Base-by-base conservation (phyloP, 2,113 vertebrate species). In the Gnathonemus longibarbis region DNA sequence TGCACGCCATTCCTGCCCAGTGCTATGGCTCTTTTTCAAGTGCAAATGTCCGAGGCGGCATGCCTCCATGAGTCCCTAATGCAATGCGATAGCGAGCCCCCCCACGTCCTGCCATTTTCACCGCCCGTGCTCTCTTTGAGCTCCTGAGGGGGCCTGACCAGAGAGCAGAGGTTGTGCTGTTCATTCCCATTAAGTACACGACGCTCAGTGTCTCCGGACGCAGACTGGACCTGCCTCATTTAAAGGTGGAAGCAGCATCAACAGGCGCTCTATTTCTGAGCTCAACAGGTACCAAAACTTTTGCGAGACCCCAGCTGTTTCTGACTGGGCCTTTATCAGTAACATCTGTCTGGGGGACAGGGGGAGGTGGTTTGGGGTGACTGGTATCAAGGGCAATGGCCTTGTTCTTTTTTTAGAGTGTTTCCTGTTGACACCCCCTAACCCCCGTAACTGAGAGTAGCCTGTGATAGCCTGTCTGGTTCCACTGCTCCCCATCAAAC, bases 181-280 rank as follows among this genome's bases (percentile, higher is more conserved):
- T 89, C 91, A 90, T 85, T 35, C 89, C 90, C 84, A 85, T 49
- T 49, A 48, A 21, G 19, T 49, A 45, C 48, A 27, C 45, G 5
- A 50, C 5, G 11, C 84, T 21, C 84, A 50, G 84, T 11, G 46
- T 50, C 48, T 86, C 89, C 50, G n/a, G 90, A 19, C 89, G 10
- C 10, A 90, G 88, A 91, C 92, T 92, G 94, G 94, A 95, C 94
- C 87, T 93, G 91, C 95, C 94, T 96, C 94, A 95, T 96, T 95
- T 94, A 93, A 89, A 91, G 91, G 90, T 45, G 86, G 92, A 93
- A 94, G 92, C 88, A 88, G 77, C 93, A 48, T 91, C 94, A 45
- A 91, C 87, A 62, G 94, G 94, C 88, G 9, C 52, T 91, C 93
- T 87, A 84, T 89, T 90, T 90, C 84, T 48, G 83, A n/a, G 89